These are phyloP conservation scores for Hippopotamyrus pictus DNA, from an alignment of 2,797 vertebrate genomes.

Conservation along the genomic window DNA sequence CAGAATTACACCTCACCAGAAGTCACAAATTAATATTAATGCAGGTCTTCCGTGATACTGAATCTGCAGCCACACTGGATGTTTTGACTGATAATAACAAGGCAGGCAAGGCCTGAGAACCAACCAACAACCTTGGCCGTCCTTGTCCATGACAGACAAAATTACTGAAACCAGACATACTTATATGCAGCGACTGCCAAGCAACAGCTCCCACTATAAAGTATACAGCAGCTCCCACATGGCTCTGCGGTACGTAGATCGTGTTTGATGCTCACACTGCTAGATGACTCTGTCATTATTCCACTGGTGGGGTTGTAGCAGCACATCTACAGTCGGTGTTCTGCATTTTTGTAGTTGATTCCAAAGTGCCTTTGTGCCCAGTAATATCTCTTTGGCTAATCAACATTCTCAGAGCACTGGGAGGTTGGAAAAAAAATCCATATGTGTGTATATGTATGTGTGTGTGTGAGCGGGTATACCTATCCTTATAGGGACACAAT, in stretches of 20 bases:
- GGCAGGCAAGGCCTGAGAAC: not conserved
- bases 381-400: not conserved
- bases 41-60: not conserved
- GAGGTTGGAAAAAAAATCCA: slow-evolving; percentile 24
- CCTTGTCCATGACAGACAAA: not conserved
- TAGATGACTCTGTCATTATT: not conserved
- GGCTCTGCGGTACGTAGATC: not conserved
- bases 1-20: not conserved
- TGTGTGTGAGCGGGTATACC: slow-evolving; percentile 22
- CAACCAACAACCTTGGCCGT: not conserved
- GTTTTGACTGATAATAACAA: not conserved
- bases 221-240: not conserved
- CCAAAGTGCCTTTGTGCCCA: slow-evolving; percentile 14
- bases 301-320: not conserved
- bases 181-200: not conserved
- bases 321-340: not conserved
- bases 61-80: not conserved
- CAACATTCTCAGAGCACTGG: slow-evolving; percentile 4
- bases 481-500: not conserved
- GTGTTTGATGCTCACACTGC: not conserved
- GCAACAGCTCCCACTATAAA: not conserved
- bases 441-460: slow-evolving; percentile 18
- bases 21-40: not conserved
- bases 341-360: slow-evolving; percentile 22
- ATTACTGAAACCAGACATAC: not conserved